These are phyloP conservation scores for Chauna torquata DNA, from an alignment of 2,113 vertebrate species.

Conservation along the genomic window DNA sequence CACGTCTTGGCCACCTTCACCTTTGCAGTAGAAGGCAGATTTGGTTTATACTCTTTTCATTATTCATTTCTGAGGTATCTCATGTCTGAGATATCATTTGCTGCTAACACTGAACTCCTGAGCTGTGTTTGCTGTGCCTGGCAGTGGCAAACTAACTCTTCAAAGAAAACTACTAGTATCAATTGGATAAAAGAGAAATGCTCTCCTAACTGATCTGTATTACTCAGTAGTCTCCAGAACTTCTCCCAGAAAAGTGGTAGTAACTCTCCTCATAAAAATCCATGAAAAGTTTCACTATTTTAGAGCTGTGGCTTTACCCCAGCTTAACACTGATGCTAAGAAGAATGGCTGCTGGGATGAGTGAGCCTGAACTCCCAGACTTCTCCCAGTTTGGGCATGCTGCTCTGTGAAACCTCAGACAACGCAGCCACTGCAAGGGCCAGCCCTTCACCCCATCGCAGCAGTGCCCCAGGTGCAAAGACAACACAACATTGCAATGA, in stretches of 20 bases:
- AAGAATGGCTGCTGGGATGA: background rate
- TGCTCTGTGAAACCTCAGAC: rapidly evolving
- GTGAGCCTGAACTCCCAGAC: background rate
- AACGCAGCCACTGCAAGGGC: background rate
- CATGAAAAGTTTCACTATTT: rapidly evolving
- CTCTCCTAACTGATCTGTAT: background rate
- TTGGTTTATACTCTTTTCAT: background rate
- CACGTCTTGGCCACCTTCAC: background rate
- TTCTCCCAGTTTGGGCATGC: background rate
- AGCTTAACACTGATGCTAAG: background rate
- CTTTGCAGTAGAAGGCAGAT: background rate
- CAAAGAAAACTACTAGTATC: background rate
- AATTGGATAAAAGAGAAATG: background rate
- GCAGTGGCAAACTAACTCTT: background rate
- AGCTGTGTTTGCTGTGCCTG: no score
- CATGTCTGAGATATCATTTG: background rate
- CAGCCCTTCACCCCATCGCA: background rate
- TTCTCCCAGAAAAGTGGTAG: background rate
- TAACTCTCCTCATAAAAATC: background rate
- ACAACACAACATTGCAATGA: background rate
- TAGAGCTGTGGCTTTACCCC: background rate
- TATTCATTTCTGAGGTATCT: background rate
- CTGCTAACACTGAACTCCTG: background rate
- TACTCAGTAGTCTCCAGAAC: background rate
- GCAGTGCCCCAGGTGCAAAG: no score